Conservation (phyloP, 2,113 vertebrate species). For the Notothenia rossii region DNA sequence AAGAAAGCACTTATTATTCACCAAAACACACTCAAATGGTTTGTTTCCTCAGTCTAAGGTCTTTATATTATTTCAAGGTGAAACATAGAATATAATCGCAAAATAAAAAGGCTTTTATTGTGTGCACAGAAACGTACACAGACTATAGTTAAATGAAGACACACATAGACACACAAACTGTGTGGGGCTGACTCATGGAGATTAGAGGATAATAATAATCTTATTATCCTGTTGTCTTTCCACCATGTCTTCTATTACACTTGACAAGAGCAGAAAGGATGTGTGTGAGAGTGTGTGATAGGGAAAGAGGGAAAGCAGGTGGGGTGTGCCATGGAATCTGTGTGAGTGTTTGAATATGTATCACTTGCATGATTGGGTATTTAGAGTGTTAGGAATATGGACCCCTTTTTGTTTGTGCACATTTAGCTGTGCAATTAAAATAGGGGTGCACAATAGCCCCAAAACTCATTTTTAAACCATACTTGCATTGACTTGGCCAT, state of each 20-base stretch:
- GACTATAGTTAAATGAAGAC: constrained; percentile 14
- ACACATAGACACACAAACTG: constrained; percentile 22
- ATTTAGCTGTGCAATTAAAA: background rate
- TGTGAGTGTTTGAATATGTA: constrained; percentile 7
- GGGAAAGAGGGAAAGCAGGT: background rate
- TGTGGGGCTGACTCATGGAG: constrained; percentile 72
- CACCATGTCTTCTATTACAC: constrained; percentile 64
- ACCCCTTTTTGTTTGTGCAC: background rate
- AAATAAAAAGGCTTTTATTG: background rate
- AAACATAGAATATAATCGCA: constrained; percentile 11
- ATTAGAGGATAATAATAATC: constrained; percentile 77
- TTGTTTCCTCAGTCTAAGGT: constrained; percentile 5
- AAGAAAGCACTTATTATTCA: background rate
- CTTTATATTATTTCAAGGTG: constrained; percentile 26
- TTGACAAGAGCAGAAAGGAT: constrained; percentile 50
- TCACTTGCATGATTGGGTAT: background rate
- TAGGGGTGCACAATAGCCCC: too few relatives aligned
- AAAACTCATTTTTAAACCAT: too few relatives aligned
- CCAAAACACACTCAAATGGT: background rate
- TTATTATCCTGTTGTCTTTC: constrained; percentile 75
- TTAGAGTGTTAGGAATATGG: background rate
- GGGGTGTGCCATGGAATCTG: background rate
- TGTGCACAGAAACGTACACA: constrained; percentile 8
- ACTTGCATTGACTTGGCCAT: too few relatives aligned
- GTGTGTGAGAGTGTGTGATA: constrained; percentile 6